phyloP scores from a whole-genome alignment of 2,797 vertebrate genomes.

The Myripristis murdjan region DNA sequence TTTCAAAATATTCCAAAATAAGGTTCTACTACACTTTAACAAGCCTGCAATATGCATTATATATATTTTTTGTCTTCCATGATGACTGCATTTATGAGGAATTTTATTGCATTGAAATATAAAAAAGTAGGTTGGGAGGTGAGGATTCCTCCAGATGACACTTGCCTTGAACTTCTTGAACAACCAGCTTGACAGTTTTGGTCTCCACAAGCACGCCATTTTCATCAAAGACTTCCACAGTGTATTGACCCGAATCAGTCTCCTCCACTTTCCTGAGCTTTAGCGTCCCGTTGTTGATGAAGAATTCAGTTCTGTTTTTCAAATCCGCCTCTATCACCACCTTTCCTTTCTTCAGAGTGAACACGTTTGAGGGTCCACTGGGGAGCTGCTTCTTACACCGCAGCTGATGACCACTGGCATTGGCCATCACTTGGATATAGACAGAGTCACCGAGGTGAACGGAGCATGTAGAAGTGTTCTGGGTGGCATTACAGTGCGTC shows the following conservation, averaged over 20 bases:
- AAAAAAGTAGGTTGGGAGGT: no score
- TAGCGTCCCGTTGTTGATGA: slow-evolving; percentile 55
- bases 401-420: slow-evolving; percentile 9
- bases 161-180: slow-evolving; percentile 68
- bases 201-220: not conserved
- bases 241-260: slow-evolving; percentile 62
- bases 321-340: not conserved
- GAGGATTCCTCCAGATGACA: not conserved
- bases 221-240: not conserved
- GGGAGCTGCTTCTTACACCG: slow-evolving; percentile 20
- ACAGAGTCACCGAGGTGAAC: slow-evolving; percentile 41
- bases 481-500: slow-evolving; percentile 35
- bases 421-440: slow-evolving; percentile 56
- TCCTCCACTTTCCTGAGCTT: slow-evolving; percentile 42
- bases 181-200: slow-evolving; percentile 24
- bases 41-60: no score
- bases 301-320: slow-evolving; percentile 34
- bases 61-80: no score
- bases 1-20: no score
- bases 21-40: no score
- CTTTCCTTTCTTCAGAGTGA: slow-evolving; percentile 30
- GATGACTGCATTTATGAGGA: no score
- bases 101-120: not conserved
- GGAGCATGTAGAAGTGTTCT: slow-evolving; percentile 17
- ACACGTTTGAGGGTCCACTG: not conserved